Base-by-base conservation (phyloP, 2,888 invertebrate genomes). In the Muscina levida region DNA sequence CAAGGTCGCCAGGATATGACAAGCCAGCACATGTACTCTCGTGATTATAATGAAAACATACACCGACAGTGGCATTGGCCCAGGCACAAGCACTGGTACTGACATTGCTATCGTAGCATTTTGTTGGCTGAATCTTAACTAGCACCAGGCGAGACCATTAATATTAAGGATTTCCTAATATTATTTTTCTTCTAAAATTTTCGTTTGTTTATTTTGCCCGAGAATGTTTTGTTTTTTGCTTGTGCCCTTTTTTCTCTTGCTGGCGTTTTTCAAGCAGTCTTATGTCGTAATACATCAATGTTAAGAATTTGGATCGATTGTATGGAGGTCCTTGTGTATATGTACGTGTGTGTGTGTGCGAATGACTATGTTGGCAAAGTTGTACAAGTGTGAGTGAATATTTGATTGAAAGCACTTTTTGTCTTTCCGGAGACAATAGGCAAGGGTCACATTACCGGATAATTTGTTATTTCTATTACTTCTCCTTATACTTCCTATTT, bases 101-200 rank as follows among this genome's bases (percentile, higher is more conserved):
- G 57, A 11, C 48, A 31, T 31, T 31, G 31, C 31, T 3, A 31
- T 5, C 31, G 8, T 31, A 31, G 31, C 31, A 31, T 31, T n/a
- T n/a, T 31, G 26, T 59, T 13, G 13, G 37, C 53, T 37, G 51
- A 51, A 51, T 51, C 51, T 37, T 39, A 68, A 68, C 39, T 77
- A 71, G 77, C 77, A 81, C 74, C 71, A 77, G 80, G 77, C 80
- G 77, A 81, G 80, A 74, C 80, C 80, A 81, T 81, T 81, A 81
- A 81, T 81, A 74, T 74, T 81, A 81, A 74, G 80, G 77, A 81
- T 77, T 77, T 81, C 80, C 80, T 77, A 62, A 57, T 51, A 77
- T 70, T 46, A 46, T 72, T 72, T 48, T 74, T 67, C 4, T 67
- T 67, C 19, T 17, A 39, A 59, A 59, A 59, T 10, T 37, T 10